Percentiles rank a stretch among this genome's conserved stretches.
Conservation (phyloP, 2,113 vertebrate genomes). For the Tetraodon nigroviridis region DNA sequence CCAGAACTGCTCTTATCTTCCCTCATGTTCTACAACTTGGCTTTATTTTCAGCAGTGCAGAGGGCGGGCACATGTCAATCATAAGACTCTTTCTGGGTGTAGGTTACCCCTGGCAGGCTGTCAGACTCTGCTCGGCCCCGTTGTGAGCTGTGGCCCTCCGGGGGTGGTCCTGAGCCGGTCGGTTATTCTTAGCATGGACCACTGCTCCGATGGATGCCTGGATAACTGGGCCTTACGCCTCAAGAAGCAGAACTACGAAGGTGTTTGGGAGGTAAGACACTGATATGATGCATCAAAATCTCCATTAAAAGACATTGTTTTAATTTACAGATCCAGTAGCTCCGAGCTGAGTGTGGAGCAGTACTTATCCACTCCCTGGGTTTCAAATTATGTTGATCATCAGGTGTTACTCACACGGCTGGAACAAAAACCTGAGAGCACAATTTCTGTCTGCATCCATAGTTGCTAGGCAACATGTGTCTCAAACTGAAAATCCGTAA, state of each 20-base stretch:
- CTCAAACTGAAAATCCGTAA: slow-evolving; percentile 60
- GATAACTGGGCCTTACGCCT: slow-evolving; percentile 96
- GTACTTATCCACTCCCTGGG: slow-evolving; percentile 36
- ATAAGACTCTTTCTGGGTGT: slow-evolving; percentile 35
- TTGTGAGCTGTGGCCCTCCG: slow-evolving; percentile 96
- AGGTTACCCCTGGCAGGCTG: slow-evolving; percentile 94
- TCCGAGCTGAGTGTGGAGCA: no score
- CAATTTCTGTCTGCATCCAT: slow-evolving; percentile 24
- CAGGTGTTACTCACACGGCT: slow-evolving; percentile 52
- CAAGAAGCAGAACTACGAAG: slow-evolving; percentile 95
- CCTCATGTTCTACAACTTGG: slow-evolving; percentile 23
- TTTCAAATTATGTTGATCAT: slow-evolving; percentile 57
- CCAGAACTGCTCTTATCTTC: slow-evolving; percentile 41
- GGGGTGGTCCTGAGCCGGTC: slow-evolving; percentile 93
- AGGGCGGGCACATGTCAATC: slow-evolving; percentile 35
- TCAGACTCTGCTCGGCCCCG: slow-evolving; percentile 94
- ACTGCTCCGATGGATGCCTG: slow-evolving; percentile 89
- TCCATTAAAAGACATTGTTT: slow-evolving; percentile 38
- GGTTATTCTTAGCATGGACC: slow-evolving; percentile 93
- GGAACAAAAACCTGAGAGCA: slow-evolving; percentile 46
- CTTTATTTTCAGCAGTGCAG: slow-evolving; percentile 47
- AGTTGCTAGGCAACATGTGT: slow-evolving; percentile 67
- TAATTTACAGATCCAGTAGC: neutral
- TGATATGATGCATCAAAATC: slow-evolving; percentile 15
- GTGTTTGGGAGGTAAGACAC: slow-evolving; percentile 93